phyloP scores from a whole-genome alignment of 2,888 invertebrate genomes.

The Lasioglossum marginatum region DNA sequence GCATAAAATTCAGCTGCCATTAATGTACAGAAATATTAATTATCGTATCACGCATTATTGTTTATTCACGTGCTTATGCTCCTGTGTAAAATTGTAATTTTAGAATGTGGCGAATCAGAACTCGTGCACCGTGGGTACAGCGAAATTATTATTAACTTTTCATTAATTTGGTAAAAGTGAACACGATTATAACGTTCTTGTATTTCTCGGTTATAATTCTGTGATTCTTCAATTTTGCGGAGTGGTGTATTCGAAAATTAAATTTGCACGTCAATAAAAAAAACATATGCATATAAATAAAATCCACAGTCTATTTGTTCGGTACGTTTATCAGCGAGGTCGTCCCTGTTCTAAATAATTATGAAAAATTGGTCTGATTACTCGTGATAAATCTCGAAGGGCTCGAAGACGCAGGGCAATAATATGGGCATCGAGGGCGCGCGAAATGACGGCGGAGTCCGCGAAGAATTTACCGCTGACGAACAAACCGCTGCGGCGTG shows the following conservation, averaged over 20 bases:
- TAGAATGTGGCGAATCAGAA: too few species aligned
- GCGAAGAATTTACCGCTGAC: slow-evolving; percentile 42
- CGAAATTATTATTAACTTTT: neutral
- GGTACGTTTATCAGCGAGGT: neutral
- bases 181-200: neutral
- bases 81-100: neutral
- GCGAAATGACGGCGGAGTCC: slow-evolving; percentile 16
- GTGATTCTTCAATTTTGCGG: too few species aligned
- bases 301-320: too few species aligned
- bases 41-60: neutral
- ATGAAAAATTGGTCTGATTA: neutral
- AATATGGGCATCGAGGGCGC: neutral
- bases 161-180: neutral
- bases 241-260: too few species aligned
- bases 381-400: neutral
- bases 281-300: too few species aligned
- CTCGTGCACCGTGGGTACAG: too few species aligned
- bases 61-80: neutral
- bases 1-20: neutral
- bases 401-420: neutral
- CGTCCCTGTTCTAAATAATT: neutral
- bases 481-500: slow-evolving; percentile 48
- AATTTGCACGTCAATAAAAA: too few species aligned
- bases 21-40: neutral
- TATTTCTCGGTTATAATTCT: too few species aligned